A percentile compares a stretch with the other conserved stretches of the same genome.
Conservation (phyloP, 2,797 vertebrate species). For the Cichlasoma orientale region DNA sequence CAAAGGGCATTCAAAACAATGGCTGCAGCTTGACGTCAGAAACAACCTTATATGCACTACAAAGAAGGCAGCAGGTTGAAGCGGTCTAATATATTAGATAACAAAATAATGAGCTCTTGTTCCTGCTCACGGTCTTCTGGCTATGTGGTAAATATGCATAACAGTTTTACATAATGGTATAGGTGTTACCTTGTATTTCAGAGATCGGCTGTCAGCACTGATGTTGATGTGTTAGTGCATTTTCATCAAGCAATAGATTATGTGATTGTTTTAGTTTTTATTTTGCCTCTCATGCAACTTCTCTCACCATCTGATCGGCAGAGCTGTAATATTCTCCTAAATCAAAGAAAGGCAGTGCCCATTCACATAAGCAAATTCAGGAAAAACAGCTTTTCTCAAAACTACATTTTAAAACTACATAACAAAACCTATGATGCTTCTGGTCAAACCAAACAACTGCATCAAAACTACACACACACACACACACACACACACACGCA, state of each 20-base stretch:
- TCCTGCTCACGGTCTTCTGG: constrained; percentile 3
- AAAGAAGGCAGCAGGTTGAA: not conserved
- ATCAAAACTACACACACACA: not conserved
- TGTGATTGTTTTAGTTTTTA: not conserved
- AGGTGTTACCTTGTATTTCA: constrained; percentile 12
- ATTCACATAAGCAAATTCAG: no score
- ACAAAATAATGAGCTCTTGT: not conserved
- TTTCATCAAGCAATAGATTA: no score
- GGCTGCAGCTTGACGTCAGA: constrained; percentile 34
- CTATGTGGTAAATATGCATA: not conserved
- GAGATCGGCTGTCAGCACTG: not conserved
- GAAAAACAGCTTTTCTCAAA: no score
- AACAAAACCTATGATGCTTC: no score
- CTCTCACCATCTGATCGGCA: no score
- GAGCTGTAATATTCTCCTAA: no score
- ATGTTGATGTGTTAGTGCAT: not conserved
- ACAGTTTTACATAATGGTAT: not conserved
- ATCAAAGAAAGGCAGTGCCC: no score
- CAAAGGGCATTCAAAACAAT: constrained; percentile 37
- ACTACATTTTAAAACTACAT: no score
- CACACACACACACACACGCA: rapidly evolving
- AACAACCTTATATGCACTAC: not conserved
- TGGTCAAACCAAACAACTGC: no score
- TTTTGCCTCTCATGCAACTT: not conserved
- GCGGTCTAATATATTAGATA: constrained; percentile 6